Evolutionary conservation across 2,113 vertebrate species (phyloP).

Genomic region (Pogonocichla stellata): DNA sequence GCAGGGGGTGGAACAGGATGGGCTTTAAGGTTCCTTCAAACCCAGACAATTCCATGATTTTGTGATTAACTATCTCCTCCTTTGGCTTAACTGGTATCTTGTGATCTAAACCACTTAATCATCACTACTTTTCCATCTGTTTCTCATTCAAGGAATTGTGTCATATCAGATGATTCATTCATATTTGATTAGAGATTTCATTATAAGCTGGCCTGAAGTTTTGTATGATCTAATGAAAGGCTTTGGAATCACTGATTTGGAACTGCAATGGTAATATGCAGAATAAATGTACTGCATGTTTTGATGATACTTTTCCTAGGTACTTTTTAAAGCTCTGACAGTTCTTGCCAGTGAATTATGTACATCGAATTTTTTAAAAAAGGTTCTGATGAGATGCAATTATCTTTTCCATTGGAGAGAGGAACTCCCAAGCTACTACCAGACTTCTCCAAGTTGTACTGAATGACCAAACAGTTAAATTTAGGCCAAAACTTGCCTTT

Average conservation of each 20-base stretch:
- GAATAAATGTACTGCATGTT: background rate
- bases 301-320: background rate
- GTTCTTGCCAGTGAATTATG: background rate
- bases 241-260: background rate
- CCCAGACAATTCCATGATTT: background rate
- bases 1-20: background rate
- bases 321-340: background rate
- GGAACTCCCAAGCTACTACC: background rate
- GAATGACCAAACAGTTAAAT: background rate
- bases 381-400: fast-evolving
- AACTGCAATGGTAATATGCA: background rate
- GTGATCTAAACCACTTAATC: slow-evolving; percentile 19
- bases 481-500: background rate
- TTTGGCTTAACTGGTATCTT: background rate
- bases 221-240: slow-evolving; percentile 45
- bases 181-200: slow-evolving; percentile 56
- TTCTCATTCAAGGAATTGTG: slow-evolving; percentile 47
- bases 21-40: background rate
- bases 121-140: slow-evolving; percentile 36
- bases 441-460: background rate
- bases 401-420: background rate
- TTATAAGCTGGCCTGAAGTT: slow-evolving; percentile 31
- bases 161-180: slow-evolving; percentile 51
- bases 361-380: background rate
- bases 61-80: background rate